Evolutionary conservation across 2,797 vertebrate genomes (phyloP).

Genomic region (Megaceryle alcyon): DNA sequence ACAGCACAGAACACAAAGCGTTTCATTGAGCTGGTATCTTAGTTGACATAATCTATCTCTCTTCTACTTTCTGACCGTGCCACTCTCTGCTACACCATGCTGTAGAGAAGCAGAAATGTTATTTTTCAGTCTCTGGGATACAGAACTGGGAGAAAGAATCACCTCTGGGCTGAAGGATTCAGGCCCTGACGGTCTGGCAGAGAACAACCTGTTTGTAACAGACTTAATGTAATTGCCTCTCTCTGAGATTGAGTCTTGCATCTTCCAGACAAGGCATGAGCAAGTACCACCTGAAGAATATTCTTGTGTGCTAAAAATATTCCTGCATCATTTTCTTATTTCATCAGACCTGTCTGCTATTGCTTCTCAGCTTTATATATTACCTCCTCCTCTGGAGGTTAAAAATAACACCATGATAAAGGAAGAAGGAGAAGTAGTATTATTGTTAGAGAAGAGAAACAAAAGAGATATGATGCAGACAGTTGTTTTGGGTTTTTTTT

Average conservation of each 20-base stretch:
- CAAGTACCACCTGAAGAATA: background rate
- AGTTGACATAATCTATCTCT: background rate
- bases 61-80: background rate
- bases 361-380: background rate
- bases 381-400: background rate
- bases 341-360: background rate
- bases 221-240: background rate
- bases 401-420: background rate
- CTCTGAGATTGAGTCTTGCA: background rate
- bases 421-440: background rate
- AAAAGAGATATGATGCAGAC: background rate
- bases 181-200: background rate
- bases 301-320: background rate
- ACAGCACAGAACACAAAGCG: rapidly evolving
- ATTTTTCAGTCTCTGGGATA: background rate
- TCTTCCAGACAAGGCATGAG: background rate
- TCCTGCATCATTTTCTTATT: background rate
- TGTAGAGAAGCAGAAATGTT: background rate
- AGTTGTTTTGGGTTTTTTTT: background rate
- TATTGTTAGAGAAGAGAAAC: background rate
- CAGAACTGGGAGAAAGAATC: background rate
- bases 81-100: background rate
- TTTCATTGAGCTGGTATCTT: background rate
- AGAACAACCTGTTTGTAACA: background rate
- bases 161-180: background rate